These are phyloP conservation scores for Thamnophis sirtalis DNA, from an alignment of 2,113 vertebrate genomes.

Conservation along the genomic window DNA sequence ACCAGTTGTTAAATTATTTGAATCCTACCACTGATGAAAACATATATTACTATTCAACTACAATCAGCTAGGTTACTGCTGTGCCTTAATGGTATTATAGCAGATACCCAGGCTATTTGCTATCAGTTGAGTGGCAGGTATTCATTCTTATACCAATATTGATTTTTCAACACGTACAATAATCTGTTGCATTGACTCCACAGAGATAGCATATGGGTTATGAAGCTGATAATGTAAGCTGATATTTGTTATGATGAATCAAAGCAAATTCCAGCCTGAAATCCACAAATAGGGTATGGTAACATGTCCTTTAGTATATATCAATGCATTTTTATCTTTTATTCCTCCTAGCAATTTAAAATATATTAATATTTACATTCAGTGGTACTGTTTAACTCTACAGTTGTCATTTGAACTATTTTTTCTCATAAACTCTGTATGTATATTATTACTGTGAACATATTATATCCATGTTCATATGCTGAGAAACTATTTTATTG, in stretches of 20 bases:
- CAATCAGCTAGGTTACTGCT: not conserved
- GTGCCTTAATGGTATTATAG: not conserved
- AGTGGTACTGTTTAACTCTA: not conserved
- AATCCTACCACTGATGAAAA: not conserved
- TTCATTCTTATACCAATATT: not conserved
- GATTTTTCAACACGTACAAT: not conserved
- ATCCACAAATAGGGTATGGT: not conserved
- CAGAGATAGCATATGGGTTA: not conserved
- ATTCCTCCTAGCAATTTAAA: not conserved
- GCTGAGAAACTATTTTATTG: not conserved
- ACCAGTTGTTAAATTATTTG: too few species aligned
- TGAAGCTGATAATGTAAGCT: not conserved
- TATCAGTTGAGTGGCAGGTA: not conserved
- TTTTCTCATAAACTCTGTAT: not conserved
- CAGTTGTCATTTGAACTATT: not conserved
- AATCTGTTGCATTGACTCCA: not conserved
- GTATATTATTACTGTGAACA: not conserved
- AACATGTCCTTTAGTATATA: not conserved
- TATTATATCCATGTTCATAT: not conserved
- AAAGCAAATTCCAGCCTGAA: not conserved
- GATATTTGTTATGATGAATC: not conserved
- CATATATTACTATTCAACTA: not conserved
- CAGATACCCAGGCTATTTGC: not conserved
- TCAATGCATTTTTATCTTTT: not conserved
- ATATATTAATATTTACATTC: not conserved